Evolutionary conservation across 2,888 invertebrate species (phyloP).

Genomic region (Habroteleia sp.): DNA sequence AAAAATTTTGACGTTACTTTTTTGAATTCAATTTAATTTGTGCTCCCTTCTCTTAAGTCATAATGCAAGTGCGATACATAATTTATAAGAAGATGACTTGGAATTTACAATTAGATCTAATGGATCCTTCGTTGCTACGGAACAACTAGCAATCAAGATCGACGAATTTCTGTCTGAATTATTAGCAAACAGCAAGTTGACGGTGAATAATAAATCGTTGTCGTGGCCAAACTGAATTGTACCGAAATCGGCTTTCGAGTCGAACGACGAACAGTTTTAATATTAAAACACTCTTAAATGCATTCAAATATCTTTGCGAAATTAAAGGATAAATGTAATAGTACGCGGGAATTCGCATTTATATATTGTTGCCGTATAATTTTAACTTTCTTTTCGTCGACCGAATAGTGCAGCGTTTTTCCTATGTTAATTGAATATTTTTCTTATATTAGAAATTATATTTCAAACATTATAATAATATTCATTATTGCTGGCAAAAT

Average conservation of each 20-base stretch:
- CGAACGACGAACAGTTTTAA: conserved; percentile 29
- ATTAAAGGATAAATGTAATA: conserved; percentile 6
- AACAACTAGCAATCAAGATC: conserved; percentile 61
- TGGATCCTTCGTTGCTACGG: conserved; percentile 66
- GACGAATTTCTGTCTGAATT: conserved; percentile 59
- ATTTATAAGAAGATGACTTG: conserved; percentile 62
- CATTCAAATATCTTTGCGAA: conserved; percentile 25
- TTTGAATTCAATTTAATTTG: conserved; percentile 17
- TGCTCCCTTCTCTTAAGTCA: conserved; percentile 3
- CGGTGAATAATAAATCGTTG: conserved; percentile 61
- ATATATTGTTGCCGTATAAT: too few relatives aligned
- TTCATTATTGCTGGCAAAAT: too few relatives aligned
- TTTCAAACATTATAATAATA: too few relatives aligned
- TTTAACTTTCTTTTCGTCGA: too few relatives aligned
- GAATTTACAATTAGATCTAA: conserved; percentile 70
- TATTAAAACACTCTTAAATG: conserved; percentile 33
- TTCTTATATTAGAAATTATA: too few relatives aligned
- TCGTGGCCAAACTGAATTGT: conserved; percentile 39
- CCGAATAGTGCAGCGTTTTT: too few relatives aligned
- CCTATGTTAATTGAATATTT: too few relatives aligned
- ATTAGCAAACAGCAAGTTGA: conserved; percentile 62
- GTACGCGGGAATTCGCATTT: conserved; percentile 3
- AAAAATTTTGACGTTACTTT: too few relatives aligned
- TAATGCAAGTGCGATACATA: conserved; percentile 37
- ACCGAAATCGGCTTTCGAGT: conserved; percentile 38